These are phyloP conservation scores for Neofelis nebulosa DNA, from an alignment of 2,113 vertebrate species.

Conservation along the genomic window DNA sequence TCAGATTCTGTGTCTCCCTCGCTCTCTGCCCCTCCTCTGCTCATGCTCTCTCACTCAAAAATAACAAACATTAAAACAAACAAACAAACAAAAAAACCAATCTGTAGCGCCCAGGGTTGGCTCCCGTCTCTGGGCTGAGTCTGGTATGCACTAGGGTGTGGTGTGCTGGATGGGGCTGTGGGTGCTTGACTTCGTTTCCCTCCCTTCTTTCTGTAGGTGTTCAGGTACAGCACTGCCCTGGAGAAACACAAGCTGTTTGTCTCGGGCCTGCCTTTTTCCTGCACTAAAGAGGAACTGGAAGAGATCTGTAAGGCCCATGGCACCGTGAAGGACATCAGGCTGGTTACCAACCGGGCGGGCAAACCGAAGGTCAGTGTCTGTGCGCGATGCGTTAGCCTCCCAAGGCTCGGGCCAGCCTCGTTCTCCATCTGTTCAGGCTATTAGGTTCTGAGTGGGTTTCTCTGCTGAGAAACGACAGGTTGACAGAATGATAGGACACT, in stretches of 20 bases:
- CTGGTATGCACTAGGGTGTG: fast-evolving
- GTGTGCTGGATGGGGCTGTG: neutral
- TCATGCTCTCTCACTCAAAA: too few species aligned
- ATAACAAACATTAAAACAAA: too few species aligned
- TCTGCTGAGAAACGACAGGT: neutral
- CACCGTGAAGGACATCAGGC: conserved; percentile 90
- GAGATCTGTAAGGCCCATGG: conserved; percentile 92
- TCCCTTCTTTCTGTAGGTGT: conserved; percentile 85
- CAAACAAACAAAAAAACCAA: too few species aligned
- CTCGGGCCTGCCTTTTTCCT: conserved; percentile 94
- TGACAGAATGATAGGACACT: neutral
- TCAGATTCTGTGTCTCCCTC: too few species aligned
- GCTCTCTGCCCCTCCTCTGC: too few species aligned
- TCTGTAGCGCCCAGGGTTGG: fast-evolving
- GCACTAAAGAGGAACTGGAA: conserved; percentile 93
- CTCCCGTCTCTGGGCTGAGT: neutral
- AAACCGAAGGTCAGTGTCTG: conserved; percentile 92
- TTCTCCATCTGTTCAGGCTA: neutral
- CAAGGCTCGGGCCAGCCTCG: fast-evolving
- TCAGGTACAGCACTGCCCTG: conserved; percentile 93
- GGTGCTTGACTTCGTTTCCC: neutral
- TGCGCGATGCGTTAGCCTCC: fast-evolving
- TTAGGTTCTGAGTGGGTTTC: neutral
- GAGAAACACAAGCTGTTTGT: conserved; percentile 99
- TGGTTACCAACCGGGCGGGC: conserved; percentile 97